Base-by-base conservation (phyloP, 1,140 invertebrate species). In the Zaprionus vittiger region DNA sequence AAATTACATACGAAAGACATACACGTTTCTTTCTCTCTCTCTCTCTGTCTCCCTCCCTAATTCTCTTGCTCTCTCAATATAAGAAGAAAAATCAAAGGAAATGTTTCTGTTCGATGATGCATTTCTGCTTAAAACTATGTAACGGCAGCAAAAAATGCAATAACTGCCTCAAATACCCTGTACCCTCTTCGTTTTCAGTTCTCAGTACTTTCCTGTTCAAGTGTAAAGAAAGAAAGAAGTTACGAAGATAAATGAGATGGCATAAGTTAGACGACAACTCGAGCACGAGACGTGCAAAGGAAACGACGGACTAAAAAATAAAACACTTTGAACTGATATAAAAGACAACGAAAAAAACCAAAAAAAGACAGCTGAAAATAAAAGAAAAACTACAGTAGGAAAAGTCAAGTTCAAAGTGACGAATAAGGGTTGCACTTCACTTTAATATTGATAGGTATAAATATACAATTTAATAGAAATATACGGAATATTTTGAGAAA, bases 221-320 rank as follows among this genome's bases (percentile, higher is more conserved):
- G 34, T 5, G 20, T 4, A 38, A n/a, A 49, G 41, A 65, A 52
- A 57, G 24, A 60, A 57, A 59, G 55, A 69, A 84, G 85, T 90
- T 90, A 89, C 85, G 79, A 89, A 89, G 85, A 89, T 89, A 89
- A 89, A 89, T 90, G 85, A 90, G 86, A 85, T 90, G 85, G 82
- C 85, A 90, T 89, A 89, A 89, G 85, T 89, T 89, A 85, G 85
- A 82, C 79, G 82, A 89, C 85, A 89, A 89, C 79, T 90, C 73
- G 85, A 77, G 89, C 81, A 77, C 62, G 69, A 66, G 57, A 69
- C 76, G 81, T 61, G 69, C 17, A 52, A 67, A 77, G 37, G 12
- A 55, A 52, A 17, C 37, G 63, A 74, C 63, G 64, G 54, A 73
- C 60, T 47, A 49, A 74, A 55, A 70, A 82, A 79, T 65, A 56